A percentile compares a stretch with the other conserved stretches of the same genome.
Conservation (phyloP, 2,113 vertebrate species). For the Charina bottae region DNA sequence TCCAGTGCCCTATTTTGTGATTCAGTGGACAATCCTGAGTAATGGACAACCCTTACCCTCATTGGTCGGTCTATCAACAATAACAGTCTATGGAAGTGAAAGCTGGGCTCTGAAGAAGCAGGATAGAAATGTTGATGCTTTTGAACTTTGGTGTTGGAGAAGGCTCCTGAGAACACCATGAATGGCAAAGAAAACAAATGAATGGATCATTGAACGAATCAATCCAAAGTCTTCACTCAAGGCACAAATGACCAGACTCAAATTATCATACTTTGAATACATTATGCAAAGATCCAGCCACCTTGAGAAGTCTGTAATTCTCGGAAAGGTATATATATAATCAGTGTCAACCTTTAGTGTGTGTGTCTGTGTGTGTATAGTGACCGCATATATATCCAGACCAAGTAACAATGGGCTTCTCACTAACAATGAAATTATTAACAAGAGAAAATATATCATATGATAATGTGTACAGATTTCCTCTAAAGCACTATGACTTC, state of each 20-base stretch:
- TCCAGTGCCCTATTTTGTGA: neutral
- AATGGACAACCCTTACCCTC: neutral
- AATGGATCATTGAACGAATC: neutral
- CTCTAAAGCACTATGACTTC: neutral
- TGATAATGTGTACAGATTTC: neutral
- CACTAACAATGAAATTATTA: neutral
- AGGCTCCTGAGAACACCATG: slow-evolving; percentile 1
- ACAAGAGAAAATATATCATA: neutral
- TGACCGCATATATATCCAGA: no score
- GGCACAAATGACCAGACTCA: neutral
- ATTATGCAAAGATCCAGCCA: neutral
- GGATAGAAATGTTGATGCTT: neutral
- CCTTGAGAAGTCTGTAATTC: neutral
- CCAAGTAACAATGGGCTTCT: no score
- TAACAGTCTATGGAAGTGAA: neutral
- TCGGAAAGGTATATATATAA: no score
- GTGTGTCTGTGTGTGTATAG: no score
- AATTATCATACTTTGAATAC: neutral
- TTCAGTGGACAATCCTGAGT: neutral
- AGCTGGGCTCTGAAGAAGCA: neutral
- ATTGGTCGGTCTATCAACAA: neutral
- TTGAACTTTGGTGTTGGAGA: neutral
- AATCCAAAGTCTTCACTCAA: neutral
- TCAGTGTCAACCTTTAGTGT: neutral
- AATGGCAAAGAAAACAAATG: neutral